These are phyloP conservation scores for Lampropteryx suffumata DNA, from an alignment of 2,888 invertebrate genomes.

Conservation along the genomic window DNA sequence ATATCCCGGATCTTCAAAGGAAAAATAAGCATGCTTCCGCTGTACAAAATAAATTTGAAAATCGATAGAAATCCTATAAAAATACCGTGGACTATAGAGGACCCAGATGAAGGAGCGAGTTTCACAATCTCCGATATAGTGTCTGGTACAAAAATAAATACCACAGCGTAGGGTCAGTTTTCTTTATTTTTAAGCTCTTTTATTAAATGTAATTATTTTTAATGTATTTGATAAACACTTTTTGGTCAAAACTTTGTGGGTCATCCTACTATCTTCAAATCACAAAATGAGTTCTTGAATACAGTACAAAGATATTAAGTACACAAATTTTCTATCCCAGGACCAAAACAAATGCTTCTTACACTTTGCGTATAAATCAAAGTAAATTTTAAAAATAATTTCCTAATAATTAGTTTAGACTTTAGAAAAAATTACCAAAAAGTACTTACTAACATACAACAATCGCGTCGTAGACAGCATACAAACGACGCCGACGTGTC, in stretches of 20 bases:
- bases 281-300: too few species aligned
- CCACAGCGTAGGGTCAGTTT: background rate
- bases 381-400: too few species aligned
- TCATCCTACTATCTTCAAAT: too few species aligned
- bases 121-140: background rate
- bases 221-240: background rate
- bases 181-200: conserved; percentile 9
- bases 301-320: too few species aligned
- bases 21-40: conserved; percentile 60
- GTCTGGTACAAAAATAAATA: background rate
- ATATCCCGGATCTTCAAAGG: conserved; percentile 58
- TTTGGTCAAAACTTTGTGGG: background rate
- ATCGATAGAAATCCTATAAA: conserved; percentile 65
- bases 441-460: too few species aligned
- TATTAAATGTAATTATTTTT: background rate
- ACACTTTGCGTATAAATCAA: too few species aligned
- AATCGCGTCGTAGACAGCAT: too few species aligned
- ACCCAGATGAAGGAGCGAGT: conserved; percentile 13
- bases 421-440: too few species aligned
- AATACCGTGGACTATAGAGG: conserved; percentile 64
- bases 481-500: too few species aligned
- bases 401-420: too few species aligned
- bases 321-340: too few species aligned
- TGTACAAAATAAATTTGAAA: conserved; percentile 64
- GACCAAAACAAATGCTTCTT: too few species aligned